Percentiles rank a stretch among this genome's conserved stretches.
Evolutionary conservation across 2,113 vertebrate genomes (phyloP).

Genomic region (Edolisoma coerulescens): DNA sequence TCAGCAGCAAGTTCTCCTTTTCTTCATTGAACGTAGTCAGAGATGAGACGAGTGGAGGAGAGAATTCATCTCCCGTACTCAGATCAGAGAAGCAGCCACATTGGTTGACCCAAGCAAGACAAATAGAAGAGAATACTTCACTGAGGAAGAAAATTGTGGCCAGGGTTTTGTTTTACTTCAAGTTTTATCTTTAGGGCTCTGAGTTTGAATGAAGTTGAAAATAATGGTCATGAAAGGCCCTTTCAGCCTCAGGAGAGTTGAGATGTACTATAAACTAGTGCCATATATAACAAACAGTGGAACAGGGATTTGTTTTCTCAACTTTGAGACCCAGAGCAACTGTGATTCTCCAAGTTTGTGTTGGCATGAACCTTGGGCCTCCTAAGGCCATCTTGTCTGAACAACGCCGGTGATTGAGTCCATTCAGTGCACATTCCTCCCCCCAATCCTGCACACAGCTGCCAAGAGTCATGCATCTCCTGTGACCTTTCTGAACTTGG

Average conservation of each 20-base stretch:
- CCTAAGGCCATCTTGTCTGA: not conserved
- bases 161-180: not conserved
- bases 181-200: not conserved
- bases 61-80: not conserved
- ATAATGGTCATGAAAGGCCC: not conserved
- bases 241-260: not conserved
- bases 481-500: not conserved
- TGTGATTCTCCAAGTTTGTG: not conserved
- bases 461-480: not conserved
- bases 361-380: not conserved
- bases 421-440: not conserved
- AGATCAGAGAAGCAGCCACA: not conserved
- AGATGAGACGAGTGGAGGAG: not conserved
- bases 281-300: not conserved
- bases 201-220: not conserved
- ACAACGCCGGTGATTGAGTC: not conserved
- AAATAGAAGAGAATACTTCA: not conserved
- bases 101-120: not conserved
- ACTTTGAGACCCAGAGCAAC: not conserved
- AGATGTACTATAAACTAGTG: not conserved
- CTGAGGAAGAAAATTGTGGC: not conserved
- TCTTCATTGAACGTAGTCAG: not conserved
- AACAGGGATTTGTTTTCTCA: slow-evolving; percentile 1
- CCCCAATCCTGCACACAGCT: not conserved
- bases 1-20: not conserved